Conservation (phyloP, 2,113 vertebrate genomes). For the Coptodon rendalli region DNA sequence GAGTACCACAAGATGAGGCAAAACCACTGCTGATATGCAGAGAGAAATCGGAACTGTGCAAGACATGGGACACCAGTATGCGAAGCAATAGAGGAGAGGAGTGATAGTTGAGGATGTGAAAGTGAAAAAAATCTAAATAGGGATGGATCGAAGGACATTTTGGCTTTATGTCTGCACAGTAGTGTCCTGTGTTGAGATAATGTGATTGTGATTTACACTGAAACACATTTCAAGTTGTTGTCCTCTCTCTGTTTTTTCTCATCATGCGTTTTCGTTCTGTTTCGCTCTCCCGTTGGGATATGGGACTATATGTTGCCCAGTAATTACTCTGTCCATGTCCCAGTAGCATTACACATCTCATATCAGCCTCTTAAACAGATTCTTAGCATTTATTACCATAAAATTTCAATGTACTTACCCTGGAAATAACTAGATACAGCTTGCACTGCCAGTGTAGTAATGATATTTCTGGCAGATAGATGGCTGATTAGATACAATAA, state of each 20-base stretch:
- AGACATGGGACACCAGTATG: background rate
- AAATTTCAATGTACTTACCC: conserved; percentile 19
- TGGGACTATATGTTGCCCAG: conserved; percentile 16
- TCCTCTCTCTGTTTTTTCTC: background rate
- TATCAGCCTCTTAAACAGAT: conserved; percentile 49
- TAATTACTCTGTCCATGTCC: conserved; percentile 57
- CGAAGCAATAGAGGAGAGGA: background rate
- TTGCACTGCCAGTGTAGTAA: conserved; percentile 21
- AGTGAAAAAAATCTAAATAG: background rate
- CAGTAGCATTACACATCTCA: conserved; percentile 28
- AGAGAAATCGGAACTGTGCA: background rate
- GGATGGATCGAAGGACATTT: background rate
- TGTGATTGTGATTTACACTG: conserved; percentile 18
- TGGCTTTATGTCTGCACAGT: background rate
- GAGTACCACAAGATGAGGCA: conserved; percentile 30
- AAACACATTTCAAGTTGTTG: background rate
- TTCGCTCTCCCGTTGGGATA: conserved; percentile 2
- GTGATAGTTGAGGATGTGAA: background rate
- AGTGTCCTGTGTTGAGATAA: background rate
- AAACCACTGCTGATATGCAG: conserved; percentile 18
- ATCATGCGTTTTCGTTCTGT: background rate
- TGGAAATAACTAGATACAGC: conserved; percentile 27
- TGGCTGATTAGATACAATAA: conserved; percentile 43
- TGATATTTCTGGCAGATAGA: conserved; percentile 47
- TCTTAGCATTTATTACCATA: conserved; percentile 55